phyloP scores from a whole-genome alignment of 2,797 vertebrate species.

The Cephalopachus bancanus region DNA sequence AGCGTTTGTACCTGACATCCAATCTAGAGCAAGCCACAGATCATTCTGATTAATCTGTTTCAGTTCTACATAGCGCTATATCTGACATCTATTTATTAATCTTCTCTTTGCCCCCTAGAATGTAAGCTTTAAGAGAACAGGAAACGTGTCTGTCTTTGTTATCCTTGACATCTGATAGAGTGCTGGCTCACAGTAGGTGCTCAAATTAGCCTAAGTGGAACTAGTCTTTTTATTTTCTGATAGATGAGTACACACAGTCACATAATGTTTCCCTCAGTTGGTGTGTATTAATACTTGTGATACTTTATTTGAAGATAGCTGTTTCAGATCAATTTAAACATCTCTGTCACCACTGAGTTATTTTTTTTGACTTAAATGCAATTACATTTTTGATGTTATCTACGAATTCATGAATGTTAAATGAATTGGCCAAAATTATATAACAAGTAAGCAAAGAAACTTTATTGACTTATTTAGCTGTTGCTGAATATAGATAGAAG shows the following conservation, averaged over 20 bases:
- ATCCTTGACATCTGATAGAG: neutral
- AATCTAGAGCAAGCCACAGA: neutral
- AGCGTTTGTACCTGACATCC: slow-evolving; percentile 19
- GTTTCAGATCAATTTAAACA: slow-evolving; percentile 58
- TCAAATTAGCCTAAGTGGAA: slow-evolving; percentile 31
- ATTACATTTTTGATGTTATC: slow-evolving; percentile 61
- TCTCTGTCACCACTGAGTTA: slow-evolving; percentile 17
- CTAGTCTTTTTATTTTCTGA: slow-evolving; percentile 29
- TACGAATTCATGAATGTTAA: slow-evolving; percentile 31
- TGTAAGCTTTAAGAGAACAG: slow-evolving; percentile 38
- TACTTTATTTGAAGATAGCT: slow-evolving; percentile 40
- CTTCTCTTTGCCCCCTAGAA: neutral
- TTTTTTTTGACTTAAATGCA: slow-evolving; percentile 24
- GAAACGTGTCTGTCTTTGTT: neutral
- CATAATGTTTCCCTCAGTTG: neutral
- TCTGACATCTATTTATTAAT: neutral
- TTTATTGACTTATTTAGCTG: neutral
- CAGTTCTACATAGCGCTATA: neutral
- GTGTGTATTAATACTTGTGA: slow-evolving; percentile 28
- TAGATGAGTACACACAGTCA: neutral
- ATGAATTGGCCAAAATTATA: slow-evolving; percentile 7
- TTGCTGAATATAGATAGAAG: slow-evolving; percentile 42
- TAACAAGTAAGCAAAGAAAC: slow-evolving; percentile 33
- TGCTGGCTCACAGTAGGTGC: neutral
- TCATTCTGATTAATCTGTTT: slow-evolving; percentile 37